Conservation (phyloP, 2,113 vertebrate genomes). For the Rallus limicola region DNA sequence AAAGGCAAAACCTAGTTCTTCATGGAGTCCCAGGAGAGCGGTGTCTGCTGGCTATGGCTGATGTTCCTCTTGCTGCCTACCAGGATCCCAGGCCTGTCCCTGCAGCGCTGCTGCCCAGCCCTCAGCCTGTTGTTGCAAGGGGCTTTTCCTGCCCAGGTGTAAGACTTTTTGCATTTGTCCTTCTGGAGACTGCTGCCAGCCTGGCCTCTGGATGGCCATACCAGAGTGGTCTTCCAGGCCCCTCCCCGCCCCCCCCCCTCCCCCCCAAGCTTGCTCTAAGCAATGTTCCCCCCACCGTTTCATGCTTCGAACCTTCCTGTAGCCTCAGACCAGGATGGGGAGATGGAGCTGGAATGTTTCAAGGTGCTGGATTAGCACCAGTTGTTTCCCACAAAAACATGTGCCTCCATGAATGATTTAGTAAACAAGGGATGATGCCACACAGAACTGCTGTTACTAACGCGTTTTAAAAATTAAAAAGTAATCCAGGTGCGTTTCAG, state of each 20-base stretch:
- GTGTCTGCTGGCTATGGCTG: neutral
- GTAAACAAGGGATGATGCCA: neutral
- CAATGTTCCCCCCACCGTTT: neutral
- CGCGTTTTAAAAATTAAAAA: slow-evolving; percentile 7
- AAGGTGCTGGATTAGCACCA: neutral
- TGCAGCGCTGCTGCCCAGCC: neutral
- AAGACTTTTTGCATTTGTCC: neutral
- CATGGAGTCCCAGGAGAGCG: neutral
- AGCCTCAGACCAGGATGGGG: neutral
- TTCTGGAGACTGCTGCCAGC: neutral
- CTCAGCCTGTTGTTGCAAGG: neutral
- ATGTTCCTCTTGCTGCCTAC: neutral
- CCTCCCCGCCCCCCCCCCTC: neutral
- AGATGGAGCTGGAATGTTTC: neutral
- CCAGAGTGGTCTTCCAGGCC: neutral
- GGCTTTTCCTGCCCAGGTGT: neutral
- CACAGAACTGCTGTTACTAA: neutral
- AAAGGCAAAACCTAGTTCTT: neutral
- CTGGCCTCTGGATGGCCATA: neutral
- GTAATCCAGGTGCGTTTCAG: neutral
- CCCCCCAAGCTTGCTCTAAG: neutral
- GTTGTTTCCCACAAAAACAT: neutral
- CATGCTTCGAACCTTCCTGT: neutral
- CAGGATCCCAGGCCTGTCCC: neutral
- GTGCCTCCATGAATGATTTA: neutral